phyloP scores from a whole-genome alignment of 2,797 vertebrate genomes.

The Dallia pectoralis region DNA sequence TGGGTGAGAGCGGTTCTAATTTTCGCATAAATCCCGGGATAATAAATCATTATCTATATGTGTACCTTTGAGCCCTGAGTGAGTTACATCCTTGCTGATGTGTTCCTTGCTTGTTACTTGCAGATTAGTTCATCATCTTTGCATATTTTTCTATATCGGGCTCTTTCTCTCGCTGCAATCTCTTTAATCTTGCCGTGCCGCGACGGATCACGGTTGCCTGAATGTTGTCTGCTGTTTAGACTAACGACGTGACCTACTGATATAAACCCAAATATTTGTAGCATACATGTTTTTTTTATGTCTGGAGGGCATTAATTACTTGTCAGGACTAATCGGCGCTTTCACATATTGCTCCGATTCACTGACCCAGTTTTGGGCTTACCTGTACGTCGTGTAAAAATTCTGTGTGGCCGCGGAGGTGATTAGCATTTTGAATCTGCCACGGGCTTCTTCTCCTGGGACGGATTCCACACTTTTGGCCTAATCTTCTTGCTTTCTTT shows the following conservation, averaged over 20 bases:
- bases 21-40: neutral
- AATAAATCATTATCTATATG: conserved; percentile 27
- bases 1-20: neutral
- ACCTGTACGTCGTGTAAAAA: conserved; percentile 18
- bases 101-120: conserved; percentile 36
- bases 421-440: conserved; percentile 29
- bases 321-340: conserved; percentile 30
- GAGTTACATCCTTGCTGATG: conserved; percentile 27
- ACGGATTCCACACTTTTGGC: neutral
- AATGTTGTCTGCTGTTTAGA: conserved; percentile 19
- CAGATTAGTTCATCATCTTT: conserved; percentile 45
- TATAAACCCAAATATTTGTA: conserved; percentile 22
- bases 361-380: conserved; percentile 60
- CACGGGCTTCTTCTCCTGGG: neutral
- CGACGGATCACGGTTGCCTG: conserved; percentile 36
- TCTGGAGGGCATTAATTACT: conserved; percentile 53
- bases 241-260: conserved; percentile 35
- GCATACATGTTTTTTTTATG: conserved; percentile 21
- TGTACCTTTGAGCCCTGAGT: neutral
- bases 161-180: conserved; percentile 21
- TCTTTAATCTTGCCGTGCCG: conserved; percentile 16
- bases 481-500: neutral
- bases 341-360: conserved; percentile 46
- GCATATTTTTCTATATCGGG: conserved; percentile 14
- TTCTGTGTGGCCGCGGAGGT: conserved; percentile 14